A percentile compares a stretch with the other conserved stretches of the same genome.
These are phyloP conservation scores for Hydrophis major DNA, from an alignment of 2,797 vertebrate genomes.

Conservation along the genomic window DNA sequence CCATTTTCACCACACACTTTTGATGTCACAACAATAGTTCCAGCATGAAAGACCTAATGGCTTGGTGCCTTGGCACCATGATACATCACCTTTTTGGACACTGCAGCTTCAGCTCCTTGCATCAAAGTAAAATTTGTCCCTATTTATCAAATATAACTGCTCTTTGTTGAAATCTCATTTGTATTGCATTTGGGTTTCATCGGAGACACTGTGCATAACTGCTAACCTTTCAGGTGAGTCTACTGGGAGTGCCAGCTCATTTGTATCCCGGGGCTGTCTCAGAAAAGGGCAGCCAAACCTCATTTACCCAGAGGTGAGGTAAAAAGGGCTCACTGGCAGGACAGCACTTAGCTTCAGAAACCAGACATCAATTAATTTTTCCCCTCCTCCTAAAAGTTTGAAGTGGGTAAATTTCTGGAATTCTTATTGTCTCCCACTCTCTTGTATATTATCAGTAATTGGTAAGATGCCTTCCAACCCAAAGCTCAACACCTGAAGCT, in stretches of 20 bases:
- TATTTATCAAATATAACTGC: constrained; percentile 63
- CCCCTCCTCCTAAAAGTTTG: constrained; percentile 13
- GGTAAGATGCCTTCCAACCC: background rate
- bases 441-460: background rate
- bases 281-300: constrained; percentile 62
- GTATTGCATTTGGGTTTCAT: constrained; percentile 48
- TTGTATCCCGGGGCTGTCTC: constrained; percentile 24
- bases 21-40: constrained; percentile 56
- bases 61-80: constrained; percentile 10
- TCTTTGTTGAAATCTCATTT: constrained; percentile 43
- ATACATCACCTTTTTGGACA: constrained; percentile 53
- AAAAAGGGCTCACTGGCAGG: constrained; percentile 52
- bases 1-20: constrained; percentile 52
- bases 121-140: constrained; percentile 57
- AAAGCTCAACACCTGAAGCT: background rate
- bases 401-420: constrained; percentile 12
- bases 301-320: constrained; percentile 50
- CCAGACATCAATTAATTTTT: constrained; percentile 57
- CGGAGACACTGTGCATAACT: constrained; percentile 44
- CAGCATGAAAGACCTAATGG: constrained; percentile 15
- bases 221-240: constrained; percentile 67
- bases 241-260: constrained; percentile 59
- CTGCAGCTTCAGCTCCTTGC: constrained; percentile 33
- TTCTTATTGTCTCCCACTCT: background rate
- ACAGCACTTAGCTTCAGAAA: constrained; percentile 50